These are phyloP conservation scores for Tryphoninae sp. DNA, from an alignment of 2,888 invertebrate species.

Conservation along the genomic window DNA sequence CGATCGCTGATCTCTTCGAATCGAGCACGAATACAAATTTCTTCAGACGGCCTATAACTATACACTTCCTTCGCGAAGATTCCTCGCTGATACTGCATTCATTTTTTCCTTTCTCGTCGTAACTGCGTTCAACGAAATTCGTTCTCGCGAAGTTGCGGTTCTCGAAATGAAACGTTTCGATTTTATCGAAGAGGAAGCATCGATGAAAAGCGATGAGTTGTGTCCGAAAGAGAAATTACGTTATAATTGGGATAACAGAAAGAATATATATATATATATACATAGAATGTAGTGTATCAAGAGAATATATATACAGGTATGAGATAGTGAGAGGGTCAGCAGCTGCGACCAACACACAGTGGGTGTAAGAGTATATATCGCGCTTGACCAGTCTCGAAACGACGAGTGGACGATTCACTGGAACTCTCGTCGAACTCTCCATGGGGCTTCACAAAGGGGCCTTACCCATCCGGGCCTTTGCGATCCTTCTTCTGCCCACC, in stretches of 20 bases:
- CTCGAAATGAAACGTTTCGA: conserved; percentile 36
- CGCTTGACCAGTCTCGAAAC: conserved; percentile 46
- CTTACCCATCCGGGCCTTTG: conserved; percentile 7
- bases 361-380: conserved; percentile 61
- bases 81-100: background rate
- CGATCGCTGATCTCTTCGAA: background rate
- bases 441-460: conserved; percentile 27
- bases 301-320: conserved; percentile 39
- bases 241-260: conserved; percentile 40
- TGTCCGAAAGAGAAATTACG: conserved; percentile 21
- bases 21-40: conserved; percentile 7
- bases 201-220: conserved; percentile 11
- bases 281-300: conserved; percentile 21
- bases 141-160: conserved; percentile 29
- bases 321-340: conserved; percentile 37
- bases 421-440: conserved; percentile 2
- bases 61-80: background rate
- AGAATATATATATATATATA: conserved; percentile 53
- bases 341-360: conserved; percentile 55
- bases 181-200: conserved; percentile 4
- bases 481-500: conserved; percentile 39
- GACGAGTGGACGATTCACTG: conserved; percentile 36
- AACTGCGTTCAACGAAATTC: conserved; percentile 19
- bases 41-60: conserved; percentile 13
- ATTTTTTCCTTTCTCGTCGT: conserved; percentile 1